These are phyloP conservation scores for Morus bassanus DNA, from an alignment of 2,797 vertebrate species.

Conservation along the genomic window DNA sequence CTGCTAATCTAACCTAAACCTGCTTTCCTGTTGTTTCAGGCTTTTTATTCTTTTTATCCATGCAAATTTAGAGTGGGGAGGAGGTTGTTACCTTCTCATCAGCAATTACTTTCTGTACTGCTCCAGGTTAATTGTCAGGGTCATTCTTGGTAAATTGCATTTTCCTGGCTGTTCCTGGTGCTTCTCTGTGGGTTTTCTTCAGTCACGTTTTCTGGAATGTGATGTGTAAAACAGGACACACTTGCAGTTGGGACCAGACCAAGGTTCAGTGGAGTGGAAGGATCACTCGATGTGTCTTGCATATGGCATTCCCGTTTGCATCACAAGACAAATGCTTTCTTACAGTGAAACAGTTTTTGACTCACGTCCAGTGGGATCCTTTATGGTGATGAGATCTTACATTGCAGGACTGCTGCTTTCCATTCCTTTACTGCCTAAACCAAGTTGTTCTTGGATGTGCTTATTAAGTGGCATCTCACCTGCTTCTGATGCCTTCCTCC, in stretches of 20 bases:
- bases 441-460: neutral
- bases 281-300: neutral
- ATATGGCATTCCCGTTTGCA: neutral
- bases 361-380: neutral
- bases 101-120: neutral
- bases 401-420: neutral
- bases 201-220: neutral
- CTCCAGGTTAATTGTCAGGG: neutral
- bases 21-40: neutral
- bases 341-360: neutral
- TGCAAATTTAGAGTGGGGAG: neutral
- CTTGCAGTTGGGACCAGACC: neutral
- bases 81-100: neutral
- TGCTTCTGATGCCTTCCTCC: neutral
- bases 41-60: neutral
- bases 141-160: accelerated
- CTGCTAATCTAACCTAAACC: neutral
- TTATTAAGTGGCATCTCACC: neutral
- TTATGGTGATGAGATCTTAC: neutral
- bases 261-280: neutral
- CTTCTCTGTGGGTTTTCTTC: neutral
- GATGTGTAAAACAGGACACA: neutral
- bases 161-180: neutral
- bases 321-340: neutral
- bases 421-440: neutral